Base-by-base conservation (phyloP, 2,797 vertebrate species). In the Phataginus tetradactyla region DNA sequence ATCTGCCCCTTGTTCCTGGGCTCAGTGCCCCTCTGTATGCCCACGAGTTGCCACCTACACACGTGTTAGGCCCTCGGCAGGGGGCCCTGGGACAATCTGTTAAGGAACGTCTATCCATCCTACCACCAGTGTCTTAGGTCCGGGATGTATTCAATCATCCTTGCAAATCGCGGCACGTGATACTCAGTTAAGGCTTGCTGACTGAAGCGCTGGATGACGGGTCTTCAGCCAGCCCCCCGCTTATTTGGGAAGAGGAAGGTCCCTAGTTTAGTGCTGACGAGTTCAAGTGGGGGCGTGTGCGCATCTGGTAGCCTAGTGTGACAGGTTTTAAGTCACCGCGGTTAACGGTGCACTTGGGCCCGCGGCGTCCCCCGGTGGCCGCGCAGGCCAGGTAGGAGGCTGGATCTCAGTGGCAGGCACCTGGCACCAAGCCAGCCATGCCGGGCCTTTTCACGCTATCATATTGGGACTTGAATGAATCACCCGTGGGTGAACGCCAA, bases 401-500 rank as follows among this genome's bases (percentile, higher is more conserved):
- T 14, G 20, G 14, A 55, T n/a, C 6, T 13, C 12, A 64, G 13
- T 25, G 23, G 37, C 5, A 4, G 11, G 11, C 0, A 1, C 6
- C 34, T 27, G 15, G 13, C 45, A 45, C 45, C 45, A 11, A 45
- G 11, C 45, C 45, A 45, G 45, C 11, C 37, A 14, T 0, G 2
- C 4, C 5, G 0, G 39, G 4, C 5, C 15, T 64, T 86, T 49
- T 29, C 25, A 7, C 13, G 34, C 10, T 13, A 34, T 86, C 7
- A 1, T 23, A n/a, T 5, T 61, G 42, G 66, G 27, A 72, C 55
- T 66, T 75, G 83, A 42, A 6, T 0, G 45, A 45, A 11, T 45
- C 10, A 45, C 45, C 45, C 45, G 0, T 23, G 9, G 20, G 5
- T 32, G 29, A 63, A 23, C 11, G 6, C 21, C 2, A 2, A 18